These are phyloP conservation scores for Cydia strobilella DNA, from an alignment of 1,140 invertebrate genomes.

Conservation along the genomic window DNA sequence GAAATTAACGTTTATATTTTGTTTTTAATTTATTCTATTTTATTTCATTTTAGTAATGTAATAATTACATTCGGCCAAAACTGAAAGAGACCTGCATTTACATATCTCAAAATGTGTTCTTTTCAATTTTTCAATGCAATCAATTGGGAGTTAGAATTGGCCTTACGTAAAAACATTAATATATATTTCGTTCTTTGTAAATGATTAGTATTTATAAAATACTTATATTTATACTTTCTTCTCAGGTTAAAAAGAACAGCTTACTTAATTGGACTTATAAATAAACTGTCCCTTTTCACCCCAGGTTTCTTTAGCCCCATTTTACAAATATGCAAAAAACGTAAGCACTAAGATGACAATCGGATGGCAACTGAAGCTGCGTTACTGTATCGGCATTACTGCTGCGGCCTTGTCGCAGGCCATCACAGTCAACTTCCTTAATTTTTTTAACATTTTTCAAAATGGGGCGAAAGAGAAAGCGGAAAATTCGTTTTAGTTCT, in stretches of 20 bases:
- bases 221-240: too few relatives aligned
- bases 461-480: too few relatives aligned
- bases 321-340: neutral
- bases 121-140: neutral
- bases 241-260: too few relatives aligned
- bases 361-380: too few relatives aligned
- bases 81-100: conserved; percentile 10
- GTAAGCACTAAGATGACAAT: too few relatives aligned
- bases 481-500: neutral
- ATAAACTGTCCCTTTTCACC: neutral
- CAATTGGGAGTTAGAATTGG: neutral
- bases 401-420: too few relatives aligned
- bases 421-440: too few relatives aligned
- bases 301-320: neutral
- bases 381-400: too few relatives aligned
- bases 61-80: neutral
- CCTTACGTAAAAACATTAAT: neutral
- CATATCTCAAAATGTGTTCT: neutral
- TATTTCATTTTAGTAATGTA: neutral
- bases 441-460: too few relatives aligned
- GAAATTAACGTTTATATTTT: conserved; percentile 31
- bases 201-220: neutral
- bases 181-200: neutral
- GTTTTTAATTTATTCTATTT: conserved; percentile 34
- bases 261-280: neutral